Evolutionary conservation across 2,113 vertebrate genomes (phyloP), one percentile per base, ranked within the genome.

Genomic region (Xyliphius kryptos): DNA sequence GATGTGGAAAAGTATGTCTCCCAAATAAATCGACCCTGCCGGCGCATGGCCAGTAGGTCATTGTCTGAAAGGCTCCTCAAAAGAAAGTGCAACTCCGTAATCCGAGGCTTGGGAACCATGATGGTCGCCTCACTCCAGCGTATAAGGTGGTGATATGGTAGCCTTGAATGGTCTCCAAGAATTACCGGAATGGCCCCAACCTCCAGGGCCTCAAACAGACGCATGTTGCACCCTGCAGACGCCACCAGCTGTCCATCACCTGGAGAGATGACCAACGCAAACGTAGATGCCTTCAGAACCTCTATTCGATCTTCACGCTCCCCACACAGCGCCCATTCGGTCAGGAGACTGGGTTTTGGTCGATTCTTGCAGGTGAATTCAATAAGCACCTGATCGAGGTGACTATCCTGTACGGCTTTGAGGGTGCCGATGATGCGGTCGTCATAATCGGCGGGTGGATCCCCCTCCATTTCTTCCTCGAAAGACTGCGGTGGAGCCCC

Each of bases 331-430:
- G 95, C 92, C 97, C 97, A 99, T 86, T 98, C 97, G 1, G 93
- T 97, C 21, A 91, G 89, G 74, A 97, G 82, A 75, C 93, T 95
- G 0, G 81, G 77, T 72, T 81, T 88, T 0, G 92, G 91, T 49
- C 84, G 89, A 81, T 86, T 93, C 77, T 96, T 98, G 74, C 96
- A 98, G 0, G 93, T 98, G 75, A 98, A 98, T 69, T 98, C 96
- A n/a, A 95, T 92, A 74, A 97, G 83, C 53, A 98, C 96, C 71
- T 94, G 93, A 74, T 98, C 96, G 48, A 98, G 63, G 69, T 91
- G 93, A 83, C 95, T 98, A 87, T 98, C 96, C 80, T 97, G 94
- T 11, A 98, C 96, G 0, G 95, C 95, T 81, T 98, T 98, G 43
- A 98, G 73, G 17, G 95, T 98, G 70, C 93, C 90, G 11, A 98